Evolutionary conservation across 2,113 vertebrate genomes (phyloP).

Genomic region (Myanophis thanlyinensis): DNA sequence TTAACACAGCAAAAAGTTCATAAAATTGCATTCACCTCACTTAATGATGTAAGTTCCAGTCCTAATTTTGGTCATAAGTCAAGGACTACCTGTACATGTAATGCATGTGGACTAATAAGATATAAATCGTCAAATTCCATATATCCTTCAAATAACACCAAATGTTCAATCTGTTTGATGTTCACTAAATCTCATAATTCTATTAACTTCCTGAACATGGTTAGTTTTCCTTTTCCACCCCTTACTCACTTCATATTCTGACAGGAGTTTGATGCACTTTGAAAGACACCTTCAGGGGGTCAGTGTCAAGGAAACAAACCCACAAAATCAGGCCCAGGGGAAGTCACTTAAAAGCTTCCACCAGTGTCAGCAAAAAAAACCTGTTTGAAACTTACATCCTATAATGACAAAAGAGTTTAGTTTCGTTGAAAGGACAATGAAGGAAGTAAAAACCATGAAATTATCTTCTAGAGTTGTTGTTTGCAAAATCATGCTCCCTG

Average conservation of each 20-base stretch:
- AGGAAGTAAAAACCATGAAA: constrained; percentile 69
- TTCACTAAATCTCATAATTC: constrained; percentile 53
- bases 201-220: constrained; percentile 41
- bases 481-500: constrained; percentile 63
- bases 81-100: background rate
- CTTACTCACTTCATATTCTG: constrained; percentile 39
- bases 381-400: constrained; percentile 52
- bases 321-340: constrained; percentile 39
- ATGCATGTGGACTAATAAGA: background rate
- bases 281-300: constrained; percentile 66
- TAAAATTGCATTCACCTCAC: background rate
- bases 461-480: constrained; percentile 68
- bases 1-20: background rate
- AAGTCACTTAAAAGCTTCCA: constrained; percentile 52
- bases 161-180: constrained; percentile 6
- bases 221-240: constrained; percentile 41
- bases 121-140: background rate
- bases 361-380: constrained; percentile 46
- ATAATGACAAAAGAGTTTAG: constrained; percentile 35
- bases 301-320: constrained; percentile 62
- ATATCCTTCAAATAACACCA: background rate
- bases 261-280: constrained; percentile 64
- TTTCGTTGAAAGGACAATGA: constrained; percentile 66
- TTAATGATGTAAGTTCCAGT: background rate
- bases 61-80: background rate